Evolutionary conservation across 1,140 invertebrate genomes (phyloP).

Genomic region (Bombyx mori): DNA sequence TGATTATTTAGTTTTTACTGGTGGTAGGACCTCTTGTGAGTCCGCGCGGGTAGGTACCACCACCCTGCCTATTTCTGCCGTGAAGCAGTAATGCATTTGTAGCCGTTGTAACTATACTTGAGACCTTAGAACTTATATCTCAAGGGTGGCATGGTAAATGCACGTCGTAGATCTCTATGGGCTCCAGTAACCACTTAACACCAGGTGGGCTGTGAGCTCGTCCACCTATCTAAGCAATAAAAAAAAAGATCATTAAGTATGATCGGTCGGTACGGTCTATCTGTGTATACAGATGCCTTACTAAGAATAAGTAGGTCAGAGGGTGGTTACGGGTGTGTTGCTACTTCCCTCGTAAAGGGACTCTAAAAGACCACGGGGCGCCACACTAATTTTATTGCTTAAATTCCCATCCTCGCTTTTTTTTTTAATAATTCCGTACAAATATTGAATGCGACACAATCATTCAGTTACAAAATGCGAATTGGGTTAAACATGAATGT

Average conservation of each 20-base stretch:
- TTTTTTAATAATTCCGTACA: conserved; percentile 4
- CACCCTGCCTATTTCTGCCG: too few species aligned
- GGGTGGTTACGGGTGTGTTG: conserved; percentile 3
- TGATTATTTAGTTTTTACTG: too few species aligned
- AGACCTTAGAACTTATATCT: too few species aligned
- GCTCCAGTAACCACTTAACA: too few species aligned
- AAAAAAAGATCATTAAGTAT: neutral
- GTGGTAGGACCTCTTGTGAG: too few species aligned
- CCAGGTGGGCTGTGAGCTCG: too few species aligned
- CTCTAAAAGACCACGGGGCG: neutral
- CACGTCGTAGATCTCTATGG: too few species aligned
- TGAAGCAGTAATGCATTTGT: too few species aligned
- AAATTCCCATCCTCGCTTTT: neutral
- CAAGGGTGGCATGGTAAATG: too few species aligned
- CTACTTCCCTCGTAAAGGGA: conserved; percentile 7
- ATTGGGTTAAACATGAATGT: neutral
- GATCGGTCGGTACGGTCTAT: neutral
- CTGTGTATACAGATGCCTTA: conserved; percentile 1
- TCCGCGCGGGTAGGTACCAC: too few species aligned
- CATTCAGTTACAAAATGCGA: conserved; percentile 1
- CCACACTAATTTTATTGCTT: conserved; percentile 2
- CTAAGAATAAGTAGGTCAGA: conserved; percentile 4
- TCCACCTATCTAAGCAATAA: neutral
- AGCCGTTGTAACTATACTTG: too few species aligned
- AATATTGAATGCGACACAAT: neutral